These are phyloP conservation scores for Diadumene lineata DNA, from an alignment of 92 coral and sea anemone genomes.

Conservation along the genomic window DNA sequence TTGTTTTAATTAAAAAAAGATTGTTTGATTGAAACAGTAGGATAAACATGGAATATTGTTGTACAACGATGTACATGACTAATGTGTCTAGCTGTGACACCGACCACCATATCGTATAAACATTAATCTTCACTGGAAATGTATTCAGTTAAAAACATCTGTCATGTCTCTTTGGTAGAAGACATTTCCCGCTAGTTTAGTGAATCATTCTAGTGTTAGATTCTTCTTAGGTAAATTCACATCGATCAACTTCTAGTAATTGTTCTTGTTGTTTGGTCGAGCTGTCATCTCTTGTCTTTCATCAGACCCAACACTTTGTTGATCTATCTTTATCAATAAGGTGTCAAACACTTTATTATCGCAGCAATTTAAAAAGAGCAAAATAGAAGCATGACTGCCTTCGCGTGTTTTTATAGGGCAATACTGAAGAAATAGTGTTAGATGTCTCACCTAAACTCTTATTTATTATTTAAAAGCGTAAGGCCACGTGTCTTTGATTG, in stretches of 20 bases:
- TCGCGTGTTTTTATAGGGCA: neutral
- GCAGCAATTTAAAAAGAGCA: neutral
- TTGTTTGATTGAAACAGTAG: too few species aligned
- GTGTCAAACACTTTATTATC: neutral
- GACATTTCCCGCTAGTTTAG: neutral
- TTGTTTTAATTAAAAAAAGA: neutral
- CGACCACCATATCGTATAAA: neutral
- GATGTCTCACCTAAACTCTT: neutral
- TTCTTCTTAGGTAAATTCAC: neutral
- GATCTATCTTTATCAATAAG: neutral
- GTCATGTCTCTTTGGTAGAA: neutral
- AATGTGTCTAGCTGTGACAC: neutral
- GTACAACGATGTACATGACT: neutral
- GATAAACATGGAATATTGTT: too few species aligned
- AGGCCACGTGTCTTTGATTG: constrained; percentile 6
- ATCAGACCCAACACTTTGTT: neutral
- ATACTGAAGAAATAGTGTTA: neutral
- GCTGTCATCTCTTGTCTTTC: neutral
- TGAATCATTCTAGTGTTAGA: neutral
- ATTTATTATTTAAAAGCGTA: neutral
- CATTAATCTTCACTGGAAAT: constrained; percentile 6
- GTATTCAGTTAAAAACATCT: neutral
- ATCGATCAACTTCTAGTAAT: neutral
- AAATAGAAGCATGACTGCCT: neutral
- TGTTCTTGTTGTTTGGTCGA: neutral